Evolutionary conservation across 2,888 invertebrate genomes (phyloP), one percentile per base, ranked within the genome.

Genomic region (Bruchidius siliquastri): DNA sequence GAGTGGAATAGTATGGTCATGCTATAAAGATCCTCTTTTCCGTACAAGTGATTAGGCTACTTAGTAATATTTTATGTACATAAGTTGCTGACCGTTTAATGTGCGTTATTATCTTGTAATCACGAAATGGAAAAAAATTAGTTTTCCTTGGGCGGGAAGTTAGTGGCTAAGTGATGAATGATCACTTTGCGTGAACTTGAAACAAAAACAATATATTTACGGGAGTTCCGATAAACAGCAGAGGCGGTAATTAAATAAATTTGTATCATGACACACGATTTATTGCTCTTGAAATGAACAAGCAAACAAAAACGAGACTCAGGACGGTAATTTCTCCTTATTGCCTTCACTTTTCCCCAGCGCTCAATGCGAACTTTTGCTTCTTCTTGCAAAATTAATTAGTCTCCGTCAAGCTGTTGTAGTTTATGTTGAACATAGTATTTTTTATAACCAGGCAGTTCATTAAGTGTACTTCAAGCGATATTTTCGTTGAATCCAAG

Each of bases 261-360:
- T 67, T 71, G 71, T 68, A 71, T 71, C 71, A 71, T 71, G 71
- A 67, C 68, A 22, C 22, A 21, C 68, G 71, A 71, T 71, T 71
- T 71, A 71, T 71, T 21, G 21, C 13, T 22, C 18, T 30, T 30
- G 26, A 71, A 71, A 26, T 71, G 66, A 49, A 71, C 20, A 22
- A 71, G 66, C 71, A 20, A n/a, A 21, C 30, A 32, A 66, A 67
- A 67, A 22, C 71, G 49, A 49, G 49, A 49, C 49, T 49, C 3
- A 13, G 49, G 13, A 18, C 49, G 13, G 49, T 13, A 49, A 49
- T 49, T 49, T 49, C 49, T 18, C 49, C 49, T 49, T 49, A 49
- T 49, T 49, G 49, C 49, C 49, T 49, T 49, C 18, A 49, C 49
- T 49, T 49, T 18, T 4, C 30, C n/a, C 49, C 18, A 13, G 13